Evolutionary conservation across 2,888 invertebrate genomes (phyloP).

Genomic region (Euplexia lucipara): DNA sequence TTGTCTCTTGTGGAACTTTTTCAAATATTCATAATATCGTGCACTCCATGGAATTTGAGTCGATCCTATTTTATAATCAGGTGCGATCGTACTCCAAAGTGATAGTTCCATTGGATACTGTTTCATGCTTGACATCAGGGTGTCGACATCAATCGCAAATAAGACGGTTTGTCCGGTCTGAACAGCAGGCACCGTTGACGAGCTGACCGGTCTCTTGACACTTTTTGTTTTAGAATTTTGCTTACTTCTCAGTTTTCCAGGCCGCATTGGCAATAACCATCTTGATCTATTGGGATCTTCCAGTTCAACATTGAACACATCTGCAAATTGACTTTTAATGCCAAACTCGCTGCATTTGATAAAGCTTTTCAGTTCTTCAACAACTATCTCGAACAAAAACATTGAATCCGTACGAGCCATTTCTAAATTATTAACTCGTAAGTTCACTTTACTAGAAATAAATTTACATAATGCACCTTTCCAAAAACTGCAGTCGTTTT

Average conservation of each 20-base stretch:
- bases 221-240: slow-evolving; percentile 66
- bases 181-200: slow-evolving; percentile 55
- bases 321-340: slow-evolving; percentile 77
- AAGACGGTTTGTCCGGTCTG: slow-evolving; percentile 72
- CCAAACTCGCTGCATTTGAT: slow-evolving; percentile 72
- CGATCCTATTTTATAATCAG: slow-evolving; percentile 72
- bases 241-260: slow-evolving; percentile 61
- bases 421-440: slow-evolving; percentile 55
- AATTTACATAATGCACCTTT: slow-evolving; percentile 4
- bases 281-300: slow-evolving; percentile 71
- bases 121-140: slow-evolving; percentile 76
- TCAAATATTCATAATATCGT: slow-evolving; percentile 74
- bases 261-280: slow-evolving; percentile 41
- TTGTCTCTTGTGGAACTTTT: slow-evolving; percentile 58
- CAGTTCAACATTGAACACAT: slow-evolving; percentile 78
- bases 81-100: slow-evolving; percentile 71
- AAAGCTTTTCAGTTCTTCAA: slow-evolving; percentile 77
- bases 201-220: slow-evolving; percentile 46
- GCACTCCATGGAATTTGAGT: slow-evolving; percentile 78
- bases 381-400: slow-evolving; percentile 82
- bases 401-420: slow-evolving; percentile 83
- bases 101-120: slow-evolving; percentile 78
- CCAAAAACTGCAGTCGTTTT: neutral
- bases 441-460: slow-evolving; percentile 7
- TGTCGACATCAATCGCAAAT: slow-evolving; percentile 67